Evolutionary conservation across 2,888 invertebrate genomes (phyloP).

Genomic region (Ophion costatus): DNA sequence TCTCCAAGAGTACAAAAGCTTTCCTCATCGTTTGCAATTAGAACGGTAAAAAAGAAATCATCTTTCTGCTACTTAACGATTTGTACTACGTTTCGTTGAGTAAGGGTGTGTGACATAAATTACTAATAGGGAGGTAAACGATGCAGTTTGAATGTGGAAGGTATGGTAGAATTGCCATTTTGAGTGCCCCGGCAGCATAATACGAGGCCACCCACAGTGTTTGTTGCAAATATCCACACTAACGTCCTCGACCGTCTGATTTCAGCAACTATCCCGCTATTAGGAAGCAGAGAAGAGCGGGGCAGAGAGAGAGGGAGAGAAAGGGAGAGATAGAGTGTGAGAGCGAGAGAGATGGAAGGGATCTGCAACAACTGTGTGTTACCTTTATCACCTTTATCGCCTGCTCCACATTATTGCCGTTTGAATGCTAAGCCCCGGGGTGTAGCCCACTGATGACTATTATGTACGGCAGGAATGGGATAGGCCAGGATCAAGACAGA

Average conservation of each 20-base stretch:
- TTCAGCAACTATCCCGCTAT: background rate
- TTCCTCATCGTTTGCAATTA: too few species aligned
- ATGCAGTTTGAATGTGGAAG: background rate
- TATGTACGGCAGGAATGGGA: conserved; percentile 73
- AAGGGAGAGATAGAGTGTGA: background rate
- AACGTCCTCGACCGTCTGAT: conserved; percentile 26
- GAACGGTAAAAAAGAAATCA: too few species aligned
- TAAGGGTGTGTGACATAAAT: too few species aligned
- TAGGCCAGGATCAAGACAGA: conserved; percentile 61
- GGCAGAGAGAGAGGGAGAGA: background rate
- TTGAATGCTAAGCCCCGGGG: conserved; percentile 81
- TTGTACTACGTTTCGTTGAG: too few species aligned
- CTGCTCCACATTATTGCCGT: conserved; percentile 83
- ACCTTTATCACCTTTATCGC: conserved; percentile 83
- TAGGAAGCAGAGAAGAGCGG: conserved; percentile 4
- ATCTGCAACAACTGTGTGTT: conserved; percentile 72
- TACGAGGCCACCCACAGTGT: background rate
- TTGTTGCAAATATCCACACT: conserved; percentile 36
- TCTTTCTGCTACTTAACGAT: too few species aligned
- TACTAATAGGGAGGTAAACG: too few species aligned
- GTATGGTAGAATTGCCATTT: background rate
- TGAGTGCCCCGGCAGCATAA: background rate
- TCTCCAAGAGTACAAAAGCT: too few species aligned
- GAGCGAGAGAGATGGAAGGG: background rate
- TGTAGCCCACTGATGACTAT: conserved; percentile 80